Evolutionary conservation across 2,113 vertebrate species (phyloP), one percentile per base, ranked within the genome.

Genomic region (Nerophis lumbriciformis): DNA sequence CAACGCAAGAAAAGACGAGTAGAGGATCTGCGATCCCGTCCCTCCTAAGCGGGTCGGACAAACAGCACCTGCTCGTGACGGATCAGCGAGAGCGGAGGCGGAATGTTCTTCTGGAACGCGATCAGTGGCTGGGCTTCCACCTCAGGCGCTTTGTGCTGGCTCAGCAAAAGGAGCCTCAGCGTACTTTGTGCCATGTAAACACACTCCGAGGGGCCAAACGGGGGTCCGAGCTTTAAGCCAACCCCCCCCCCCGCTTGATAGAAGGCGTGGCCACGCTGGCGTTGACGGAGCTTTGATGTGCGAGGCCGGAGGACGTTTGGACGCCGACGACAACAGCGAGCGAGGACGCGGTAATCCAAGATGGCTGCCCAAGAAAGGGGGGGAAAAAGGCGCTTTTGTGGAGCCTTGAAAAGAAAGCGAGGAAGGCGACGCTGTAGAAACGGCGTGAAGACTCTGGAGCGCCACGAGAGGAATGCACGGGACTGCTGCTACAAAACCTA

Each of bases 281-380:
- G 84, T 83, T 64, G 71, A 80, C 76, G 76, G 73, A 70, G 62
- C 57, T 87, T 87, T 88, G 75, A 87, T 81, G 83, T 83, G 71
- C 76, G 88, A 80, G 79, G 80, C 82, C 81, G 69, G 68, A 79
- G 75, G 85, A 87, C 76, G 77, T 83, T 89, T 87, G 82, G 78
- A 85, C 83, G 44, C 64, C 85, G 85, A 85, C 85, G 85, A 85
- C 88, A 90, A 88, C 85, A 87, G 88, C 85, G 88, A 87, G 82
- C 62, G 61, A 85, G 81, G 77, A 87, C 80, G 88, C 83, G 87
- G 86, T 88, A 87, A 90, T 89, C 88, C 87, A 88, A 90, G 87
- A 83, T 83, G 86, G 82, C 85, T 66, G 84, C 61, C 37, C 75
- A 84, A 86, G 81, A 88, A 87, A 87, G 86, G 79, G 28, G 28